Percentiles rank a stretch among this genome's conserved stretches.
Evolutionary conservation across 2,113 vertebrate genomes (phyloP).

Genomic region (Gallinago undulata): DNA sequence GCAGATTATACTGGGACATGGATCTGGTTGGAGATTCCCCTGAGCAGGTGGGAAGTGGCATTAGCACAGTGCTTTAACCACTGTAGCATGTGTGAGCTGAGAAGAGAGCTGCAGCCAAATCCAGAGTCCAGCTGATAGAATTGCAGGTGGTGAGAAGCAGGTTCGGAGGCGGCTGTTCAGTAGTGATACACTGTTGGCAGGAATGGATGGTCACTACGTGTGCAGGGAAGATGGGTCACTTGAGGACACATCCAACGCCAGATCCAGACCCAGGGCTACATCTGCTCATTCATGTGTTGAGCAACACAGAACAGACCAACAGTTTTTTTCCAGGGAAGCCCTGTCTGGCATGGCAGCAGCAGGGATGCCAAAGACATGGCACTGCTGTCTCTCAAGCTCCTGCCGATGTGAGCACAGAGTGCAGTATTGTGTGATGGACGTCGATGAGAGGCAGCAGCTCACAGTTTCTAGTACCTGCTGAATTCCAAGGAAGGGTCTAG

Average conservation of each 20-base stretch:
- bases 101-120: not conserved
- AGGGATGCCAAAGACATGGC: not conserved
- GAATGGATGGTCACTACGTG: rapidly evolving
- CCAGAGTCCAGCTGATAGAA: not conserved
- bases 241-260: not conserved
- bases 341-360: not conserved
- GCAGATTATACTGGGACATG: not conserved
- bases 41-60: not conserved
- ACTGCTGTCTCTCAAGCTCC: not conserved
- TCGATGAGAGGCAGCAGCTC: not conserved
- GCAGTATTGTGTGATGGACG: rapidly evolving
- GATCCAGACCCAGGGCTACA: not conserved
- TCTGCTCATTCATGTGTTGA: not conserved
- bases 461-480: not conserved
- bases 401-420: not conserved
- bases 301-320: not conserved
- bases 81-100: not conserved
- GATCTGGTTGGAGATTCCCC: not conserved
- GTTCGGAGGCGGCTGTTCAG: not conserved
- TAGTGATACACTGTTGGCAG: rapidly evolving
- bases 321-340: not conserved
- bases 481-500: not conserved
- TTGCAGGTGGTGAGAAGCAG: not conserved
- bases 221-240: not conserved
- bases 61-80: not conserved